Evolutionary conservation across 2,888 invertebrate genomes (phyloP).

Genomic region (Campaea margaritaria): DNA sequence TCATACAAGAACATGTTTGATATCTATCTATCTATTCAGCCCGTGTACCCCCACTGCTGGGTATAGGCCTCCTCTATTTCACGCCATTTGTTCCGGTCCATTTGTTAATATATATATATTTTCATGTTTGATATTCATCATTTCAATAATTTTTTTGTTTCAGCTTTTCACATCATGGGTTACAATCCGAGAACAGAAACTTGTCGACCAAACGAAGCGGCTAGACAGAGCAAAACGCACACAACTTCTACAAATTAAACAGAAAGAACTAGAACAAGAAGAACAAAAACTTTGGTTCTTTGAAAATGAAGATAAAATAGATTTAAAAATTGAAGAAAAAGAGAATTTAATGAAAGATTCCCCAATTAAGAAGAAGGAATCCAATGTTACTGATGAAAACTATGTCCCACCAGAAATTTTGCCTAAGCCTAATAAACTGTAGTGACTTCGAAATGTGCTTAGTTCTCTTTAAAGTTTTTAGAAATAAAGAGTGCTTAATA

Average conservation of each 20-base stretch:
- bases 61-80: too few relatives aligned
- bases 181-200: slow-evolving; percentile 79
- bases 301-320: slow-evolving; percentile 91
- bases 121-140: too few relatives aligned
- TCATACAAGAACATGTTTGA: too few relatives aligned
- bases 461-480: too few relatives aligned
- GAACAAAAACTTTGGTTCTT: slow-evolving; percentile 92
- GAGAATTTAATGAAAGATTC: slow-evolving; percentile 62
- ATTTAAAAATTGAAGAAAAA: slow-evolving; percentile 88
- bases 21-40: too few relatives aligned
- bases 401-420: slow-evolving; percentile 90
- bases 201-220: slow-evolving; percentile 86
- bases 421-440: slow-evolving; percentile 64
- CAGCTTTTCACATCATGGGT: slow-evolving; percentile 86
- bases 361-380: slow-evolving; percentile 75
- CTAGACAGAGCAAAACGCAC: slow-evolving; percentile 84
- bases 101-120: too few relatives aligned
- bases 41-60: too few relatives aligned
- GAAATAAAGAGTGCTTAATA: too few relatives aligned
- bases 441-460: background rate
- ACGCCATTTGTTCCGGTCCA: too few relatives aligned
- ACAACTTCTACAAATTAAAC: slow-evolving; percentile 76
- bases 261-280: slow-evolving; percentile 80
- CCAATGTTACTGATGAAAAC: slow-evolving; percentile 82
- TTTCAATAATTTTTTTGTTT: slow-evolving; percentile 34